Base-by-base conservation (phyloP, 2,797 vertebrate species). In the Pseudomugil gertrudae region DNA sequence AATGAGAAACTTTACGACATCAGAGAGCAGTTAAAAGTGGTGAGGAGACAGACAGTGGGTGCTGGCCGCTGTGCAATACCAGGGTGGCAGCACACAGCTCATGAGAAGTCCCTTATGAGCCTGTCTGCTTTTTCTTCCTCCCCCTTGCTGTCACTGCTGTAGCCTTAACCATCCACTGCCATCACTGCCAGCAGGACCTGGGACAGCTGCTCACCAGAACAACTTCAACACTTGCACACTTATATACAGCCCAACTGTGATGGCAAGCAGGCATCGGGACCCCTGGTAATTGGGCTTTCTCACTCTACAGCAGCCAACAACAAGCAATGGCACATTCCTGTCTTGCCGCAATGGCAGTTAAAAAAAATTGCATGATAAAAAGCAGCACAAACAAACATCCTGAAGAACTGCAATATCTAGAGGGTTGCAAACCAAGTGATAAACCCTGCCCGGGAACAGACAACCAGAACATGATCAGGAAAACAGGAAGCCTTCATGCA, bases 251-350 rank as follows among this genome's bases (percentile, higher is more conserved):
- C 43, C 33, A 43, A 64, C 66, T 61, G 63, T 75, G 68, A 83
- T 79, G 68, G 71, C 75, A 85, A 84, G 68, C 87, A 81, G 74
- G 76, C 87, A 76, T 70, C 54, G 79, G 80, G 83, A 83, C 82
- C 80, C 51, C 56, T 68, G 80, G 66, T 93, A 93, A 94, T 93
- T 93, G 91, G 92, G 85, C 85, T 87, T 90, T 89, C 84, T 89
- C 83, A 82, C 87, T 91, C 87, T 91, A 72, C 69, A 70, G 85
- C 86, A 84, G 84, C 87, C 86, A 84, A 84, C 87, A 90, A 86
- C 88, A 78, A 84, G 85, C 80, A 86, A 91, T 87, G 87, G 81
- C 87, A 86, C 89, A 94, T 92, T 94, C 91, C 88, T 90, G 90
- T 90, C 90, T 90, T 85, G 79, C 91, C 92, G 89, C 92, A 92